phyloP scores from a whole-genome alignment of 2,113 vertebrate species.

The Urocolius indicus region DNA sequence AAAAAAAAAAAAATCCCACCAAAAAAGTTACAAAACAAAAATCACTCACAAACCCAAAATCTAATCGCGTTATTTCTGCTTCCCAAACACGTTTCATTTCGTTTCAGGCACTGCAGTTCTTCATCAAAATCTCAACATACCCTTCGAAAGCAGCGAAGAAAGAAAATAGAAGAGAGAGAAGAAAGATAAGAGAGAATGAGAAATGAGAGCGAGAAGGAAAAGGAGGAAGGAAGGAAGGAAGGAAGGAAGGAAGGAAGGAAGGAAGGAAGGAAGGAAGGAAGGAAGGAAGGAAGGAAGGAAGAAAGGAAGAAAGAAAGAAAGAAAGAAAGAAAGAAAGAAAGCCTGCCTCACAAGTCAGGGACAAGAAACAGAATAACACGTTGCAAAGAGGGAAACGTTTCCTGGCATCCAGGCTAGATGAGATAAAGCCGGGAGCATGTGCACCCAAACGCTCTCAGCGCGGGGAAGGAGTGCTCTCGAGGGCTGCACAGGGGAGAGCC shows the following conservation, averaged over 20 bases:
- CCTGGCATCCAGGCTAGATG: background rate
- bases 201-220: too few relatives aligned
- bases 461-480: background rate
- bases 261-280: background rate
- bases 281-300: background rate
- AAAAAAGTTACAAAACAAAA: too few relatives aligned
- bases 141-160: accelerated
- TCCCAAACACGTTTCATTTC: background rate
- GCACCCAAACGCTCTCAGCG: background rate
- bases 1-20: too few relatives aligned
- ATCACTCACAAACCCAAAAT: too few relatives aligned
- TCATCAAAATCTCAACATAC: background rate
- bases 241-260: accelerated
- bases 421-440: background rate
- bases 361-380: background rate
- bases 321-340: background rate
- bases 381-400: background rate
- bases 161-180: background rate
- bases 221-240: background rate
- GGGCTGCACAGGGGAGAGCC: background rate
- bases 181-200: too few relatives aligned
- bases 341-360: accelerated
- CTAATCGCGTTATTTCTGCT: background rate
- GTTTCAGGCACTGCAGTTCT: background rate
- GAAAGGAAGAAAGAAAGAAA: accelerated